phyloP scores from a whole-genome alignment of 1,140 invertebrate genomes.

The Euura saliciscinereae region DNA sequence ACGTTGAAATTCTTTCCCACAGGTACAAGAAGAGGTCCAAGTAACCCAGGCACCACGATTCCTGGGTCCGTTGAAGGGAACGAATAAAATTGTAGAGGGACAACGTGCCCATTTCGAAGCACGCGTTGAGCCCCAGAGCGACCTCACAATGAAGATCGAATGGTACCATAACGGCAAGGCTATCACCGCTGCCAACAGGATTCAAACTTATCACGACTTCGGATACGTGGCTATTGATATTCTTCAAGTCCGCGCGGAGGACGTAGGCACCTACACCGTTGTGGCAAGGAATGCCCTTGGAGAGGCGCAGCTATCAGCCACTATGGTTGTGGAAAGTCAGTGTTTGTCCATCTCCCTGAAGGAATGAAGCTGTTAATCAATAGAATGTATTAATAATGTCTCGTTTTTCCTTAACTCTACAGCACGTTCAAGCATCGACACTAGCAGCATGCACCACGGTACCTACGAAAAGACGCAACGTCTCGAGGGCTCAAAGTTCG shows the following conservation, averaged over 20 bases:
- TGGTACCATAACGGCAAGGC: conserved; percentile 92
- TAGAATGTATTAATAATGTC: conserved; percentile 20
- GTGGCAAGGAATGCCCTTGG: conserved; percentile 87
- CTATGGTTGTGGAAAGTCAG: conserved; percentile 88
- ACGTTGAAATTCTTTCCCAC: conserved; percentile 9
- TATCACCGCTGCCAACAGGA: conserved; percentile 82
- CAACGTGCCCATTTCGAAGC: conserved; percentile 97
- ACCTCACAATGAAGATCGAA: conserved; percentile 85
- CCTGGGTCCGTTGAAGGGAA: conserved; percentile 85
- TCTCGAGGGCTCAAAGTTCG: conserved; percentile 84
- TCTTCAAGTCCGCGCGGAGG: conserved; percentile 82
- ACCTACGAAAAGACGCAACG: conserved; percentile 87
- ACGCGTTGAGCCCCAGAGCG: conserved; percentile 90
- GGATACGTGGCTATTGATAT: conserved; percentile 95
- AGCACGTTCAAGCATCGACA: conserved; percentile 87
- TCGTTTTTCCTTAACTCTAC: conserved; percentile 37
- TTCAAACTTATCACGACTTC: conserved; percentile 93
- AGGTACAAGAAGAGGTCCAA: conserved; percentile 73
- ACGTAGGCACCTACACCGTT: conserved; percentile 87
- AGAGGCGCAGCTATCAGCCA: conserved; percentile 80
- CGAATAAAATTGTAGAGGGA: conserved; percentile 93
- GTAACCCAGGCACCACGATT: conserved; percentile 83
- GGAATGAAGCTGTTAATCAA: background rate
- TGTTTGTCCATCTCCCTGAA: conserved; percentile 32
- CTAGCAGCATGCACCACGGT: conserved; percentile 82